Conservation (phyloP, 2,888 invertebrate species). For the Euphydryas editha region DNA sequence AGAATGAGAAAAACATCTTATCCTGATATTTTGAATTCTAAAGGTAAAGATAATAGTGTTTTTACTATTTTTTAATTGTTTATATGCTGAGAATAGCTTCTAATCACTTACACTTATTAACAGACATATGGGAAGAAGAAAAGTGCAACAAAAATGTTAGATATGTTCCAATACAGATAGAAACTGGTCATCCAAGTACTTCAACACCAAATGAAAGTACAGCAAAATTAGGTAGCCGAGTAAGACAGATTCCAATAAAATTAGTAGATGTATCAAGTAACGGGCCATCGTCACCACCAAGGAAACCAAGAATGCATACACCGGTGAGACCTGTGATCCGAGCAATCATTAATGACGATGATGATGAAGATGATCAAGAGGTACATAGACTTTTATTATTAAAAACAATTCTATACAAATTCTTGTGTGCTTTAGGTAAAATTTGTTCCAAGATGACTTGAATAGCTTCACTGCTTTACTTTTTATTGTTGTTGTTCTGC, state of each 20-base stretch:
- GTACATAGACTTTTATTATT: slow-evolving; percentile 41
- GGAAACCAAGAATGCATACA: slow-evolving; percentile 63
- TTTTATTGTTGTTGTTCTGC: no score
- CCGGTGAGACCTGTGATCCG: slow-evolving; percentile 62
- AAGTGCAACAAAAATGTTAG: slow-evolving; percentile 61
- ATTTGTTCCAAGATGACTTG: no score
- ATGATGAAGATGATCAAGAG: slow-evolving; percentile 66
- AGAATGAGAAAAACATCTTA: slow-evolving; percentile 64
- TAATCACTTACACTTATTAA: slow-evolving; percentile 13
- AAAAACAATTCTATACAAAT: neutral
- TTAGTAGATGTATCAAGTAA: slow-evolving; percentile 59
- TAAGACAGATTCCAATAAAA: slow-evolving; percentile 60
- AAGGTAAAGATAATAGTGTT: slow-evolving; percentile 52
- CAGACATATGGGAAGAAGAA: slow-evolving; percentile 47
- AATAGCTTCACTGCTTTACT: no score
- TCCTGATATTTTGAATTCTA: slow-evolving; percentile 64
- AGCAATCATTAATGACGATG: slow-evolving; percentile 66
- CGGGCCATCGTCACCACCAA: slow-evolving; percentile 55
- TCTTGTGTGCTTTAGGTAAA: no score
- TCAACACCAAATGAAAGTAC: slow-evolving; percentile 69
- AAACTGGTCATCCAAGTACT: slow-evolving; percentile 68
- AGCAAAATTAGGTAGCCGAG: slow-evolving; percentile 48
- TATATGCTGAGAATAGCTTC: neutral
- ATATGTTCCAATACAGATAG: slow-evolving; percentile 74
- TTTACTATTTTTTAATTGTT: neutral